Percentiles rank a stretch among this genome's conserved stretches.
Conservation (phyloP, 2,113 vertebrate species). For the Capreolus pygargus region DNA sequence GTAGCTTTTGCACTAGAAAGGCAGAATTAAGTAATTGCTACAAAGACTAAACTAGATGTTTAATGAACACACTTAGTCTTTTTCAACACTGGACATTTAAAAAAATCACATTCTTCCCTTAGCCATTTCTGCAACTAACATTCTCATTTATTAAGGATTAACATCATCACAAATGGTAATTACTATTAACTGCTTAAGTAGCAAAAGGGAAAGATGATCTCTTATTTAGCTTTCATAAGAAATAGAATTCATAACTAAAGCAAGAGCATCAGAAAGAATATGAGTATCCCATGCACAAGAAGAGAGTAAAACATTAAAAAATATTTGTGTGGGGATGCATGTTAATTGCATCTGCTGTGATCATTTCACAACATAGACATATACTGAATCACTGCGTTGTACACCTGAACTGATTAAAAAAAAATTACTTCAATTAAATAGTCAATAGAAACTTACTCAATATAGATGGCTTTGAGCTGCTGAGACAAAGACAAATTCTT, state of each 20-base stretch:
- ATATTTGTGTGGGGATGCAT: background rate
- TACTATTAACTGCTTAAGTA: background rate
- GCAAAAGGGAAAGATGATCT: background rate
- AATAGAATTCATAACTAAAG: background rate
- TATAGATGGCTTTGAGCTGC: slow-evolving; percentile 90
- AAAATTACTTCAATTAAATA: background rate
- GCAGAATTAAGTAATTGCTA: background rate
- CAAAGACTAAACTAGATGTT: background rate
- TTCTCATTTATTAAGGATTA: background rate
- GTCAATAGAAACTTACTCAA: slow-evolving; percentile 86
- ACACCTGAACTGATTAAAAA: background rate
- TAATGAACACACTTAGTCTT: background rate
- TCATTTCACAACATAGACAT: background rate
- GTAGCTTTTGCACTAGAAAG: background rate
- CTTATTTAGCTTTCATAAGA: background rate
- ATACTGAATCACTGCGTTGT: background rate
- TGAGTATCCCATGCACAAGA: background rate
- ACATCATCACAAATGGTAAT: background rate
- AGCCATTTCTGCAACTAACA: background rate
- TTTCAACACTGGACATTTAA: background rate
- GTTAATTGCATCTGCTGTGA: background rate
- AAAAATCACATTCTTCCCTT: background rate
- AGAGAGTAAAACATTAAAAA: background rate
- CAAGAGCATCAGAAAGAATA: background rate
- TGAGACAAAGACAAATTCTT: slow-evolving; percentile 89